These are phyloP conservation scores for Vespertilio murinus DNA, from an alignment of 2,797 vertebrate species.

Conservation along the genomic window DNA sequence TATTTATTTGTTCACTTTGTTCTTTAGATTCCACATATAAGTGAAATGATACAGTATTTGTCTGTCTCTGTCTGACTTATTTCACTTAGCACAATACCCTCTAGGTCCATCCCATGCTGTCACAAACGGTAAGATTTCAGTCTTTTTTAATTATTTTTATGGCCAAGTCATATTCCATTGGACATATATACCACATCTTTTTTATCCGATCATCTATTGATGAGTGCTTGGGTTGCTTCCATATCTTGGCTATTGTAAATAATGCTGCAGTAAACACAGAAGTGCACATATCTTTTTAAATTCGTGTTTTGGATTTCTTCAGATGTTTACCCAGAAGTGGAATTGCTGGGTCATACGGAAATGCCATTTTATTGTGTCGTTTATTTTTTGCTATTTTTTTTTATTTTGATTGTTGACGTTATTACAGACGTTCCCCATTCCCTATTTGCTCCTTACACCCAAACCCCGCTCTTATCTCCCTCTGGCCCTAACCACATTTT, in stretches of 20 bases:
- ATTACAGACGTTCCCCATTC: neutral
- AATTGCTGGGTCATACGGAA: neutral
- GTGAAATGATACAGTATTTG: neutral
- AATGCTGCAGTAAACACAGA: neutral
- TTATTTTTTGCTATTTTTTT: neutral
- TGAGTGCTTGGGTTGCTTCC: neutral
- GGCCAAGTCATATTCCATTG: neutral
- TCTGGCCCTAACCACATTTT: neutral
- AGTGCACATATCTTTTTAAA: neutral
- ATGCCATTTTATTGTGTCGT: neutral
- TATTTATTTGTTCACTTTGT: neutral
- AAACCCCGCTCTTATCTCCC: neutral
- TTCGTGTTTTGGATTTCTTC: neutral
- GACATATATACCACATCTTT: neutral
- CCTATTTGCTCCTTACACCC: neutral
- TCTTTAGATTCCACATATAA: neutral
- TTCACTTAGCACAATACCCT: neutral
- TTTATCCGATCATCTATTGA: neutral
- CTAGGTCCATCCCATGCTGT: neutral
- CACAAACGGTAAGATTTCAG: neutral
- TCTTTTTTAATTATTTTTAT: neutral
- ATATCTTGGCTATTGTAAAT: neutral
- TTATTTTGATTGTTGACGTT: neutral
- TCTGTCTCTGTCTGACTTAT: neutral
- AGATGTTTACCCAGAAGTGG: neutral